Conservation (phyloP, 2,888 invertebrate genomes). For the Lypha dubia region DNA sequence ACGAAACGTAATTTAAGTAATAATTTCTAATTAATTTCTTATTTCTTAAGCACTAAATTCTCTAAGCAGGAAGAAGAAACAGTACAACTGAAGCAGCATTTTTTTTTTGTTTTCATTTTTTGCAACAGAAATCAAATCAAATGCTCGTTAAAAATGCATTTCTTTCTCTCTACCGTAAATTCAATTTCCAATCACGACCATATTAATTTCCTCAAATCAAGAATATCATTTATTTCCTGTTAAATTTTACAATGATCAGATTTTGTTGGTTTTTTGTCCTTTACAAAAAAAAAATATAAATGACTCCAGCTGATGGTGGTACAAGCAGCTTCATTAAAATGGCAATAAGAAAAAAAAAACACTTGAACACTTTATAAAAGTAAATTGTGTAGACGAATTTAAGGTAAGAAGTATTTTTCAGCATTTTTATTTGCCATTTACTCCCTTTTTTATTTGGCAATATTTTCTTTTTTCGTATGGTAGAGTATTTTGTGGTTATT, state of each 20-base stretch:
- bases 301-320: conserved; percentile 63
- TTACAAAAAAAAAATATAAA: conserved; percentile 38
- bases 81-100: conserved; percentile 16
- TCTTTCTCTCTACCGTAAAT: conserved; percentile 20
- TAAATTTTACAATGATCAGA: conserved; percentile 21
- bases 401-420: conserved; percentile 67
- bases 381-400: conserved; percentile 66
- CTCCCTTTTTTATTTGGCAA: conserved; percentile 65
- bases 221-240: conserved; percentile 70
- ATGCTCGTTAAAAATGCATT: conserved; percentile 33
- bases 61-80: neutral
- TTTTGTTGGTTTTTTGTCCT: conserved; percentile 16
- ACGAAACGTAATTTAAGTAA: conserved; percentile 21
- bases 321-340: conserved; percentile 72
- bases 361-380: conserved; percentile 63
- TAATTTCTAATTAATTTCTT: conserved; percentile 59
- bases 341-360: conserved; percentile 24
- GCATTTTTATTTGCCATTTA: conserved; percentile 69
- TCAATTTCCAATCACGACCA: conserved; percentile 68
- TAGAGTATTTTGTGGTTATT: conserved; percentile 29
- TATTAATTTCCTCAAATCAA: conserved; percentile 68
- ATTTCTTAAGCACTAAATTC: neutral
- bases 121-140: neutral
- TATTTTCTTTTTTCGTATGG: conserved; percentile 6
- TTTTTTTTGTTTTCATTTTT: too few relatives aligned